Percentiles rank a stretch among this genome's conserved stretches.
Evolutionary conservation across 2,888 invertebrate genomes (phyloP).

Genomic region (Crocallis elinguaria): DNA sequence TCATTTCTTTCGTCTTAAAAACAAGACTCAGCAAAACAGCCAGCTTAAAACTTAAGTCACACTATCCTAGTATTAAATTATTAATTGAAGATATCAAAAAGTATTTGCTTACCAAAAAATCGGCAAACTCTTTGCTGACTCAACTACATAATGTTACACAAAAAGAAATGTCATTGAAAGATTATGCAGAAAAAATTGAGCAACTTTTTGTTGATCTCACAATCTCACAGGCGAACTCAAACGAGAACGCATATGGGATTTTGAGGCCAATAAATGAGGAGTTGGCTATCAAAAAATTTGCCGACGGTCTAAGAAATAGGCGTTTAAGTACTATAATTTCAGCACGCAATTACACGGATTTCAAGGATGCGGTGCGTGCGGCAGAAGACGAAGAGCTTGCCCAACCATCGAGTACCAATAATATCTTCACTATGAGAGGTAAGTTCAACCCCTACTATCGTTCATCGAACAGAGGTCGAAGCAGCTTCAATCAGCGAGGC

Average conservation of each 20-base stretch:
- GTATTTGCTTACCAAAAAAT: neutral
- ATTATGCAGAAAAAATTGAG: neutral
- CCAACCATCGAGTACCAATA: neutral
- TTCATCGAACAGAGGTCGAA: neutral
- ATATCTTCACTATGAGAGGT: neutral
- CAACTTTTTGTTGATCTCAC: constrained; percentile 34
- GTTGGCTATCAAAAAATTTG: constrained; percentile 31
- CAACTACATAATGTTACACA: neutral
- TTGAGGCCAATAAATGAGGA: constrained; percentile 33
- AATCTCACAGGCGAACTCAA: constrained; percentile 32
- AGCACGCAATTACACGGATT: constrained; percentile 1
- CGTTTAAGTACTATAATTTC: constrained; percentile 30
- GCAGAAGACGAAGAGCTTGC: constrained; percentile 2
- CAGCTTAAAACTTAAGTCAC: neutral
- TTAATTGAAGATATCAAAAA: neutral
- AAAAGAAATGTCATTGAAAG: neutral
- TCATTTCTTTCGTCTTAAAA: neutral
- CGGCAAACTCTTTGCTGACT: neutral
- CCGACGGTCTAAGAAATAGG: constrained; percentile 30
- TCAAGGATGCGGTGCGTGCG: constrained; percentile 12
- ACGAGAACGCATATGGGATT: constrained; percentile 17
- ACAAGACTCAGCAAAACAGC: neutral
- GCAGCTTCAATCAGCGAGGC: no score
- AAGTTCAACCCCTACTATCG: neutral
- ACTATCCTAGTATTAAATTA: neutral